phyloP scores from a whole-genome alignment of 2,888 invertebrate species.

The Uloborus plumipes region DNA sequence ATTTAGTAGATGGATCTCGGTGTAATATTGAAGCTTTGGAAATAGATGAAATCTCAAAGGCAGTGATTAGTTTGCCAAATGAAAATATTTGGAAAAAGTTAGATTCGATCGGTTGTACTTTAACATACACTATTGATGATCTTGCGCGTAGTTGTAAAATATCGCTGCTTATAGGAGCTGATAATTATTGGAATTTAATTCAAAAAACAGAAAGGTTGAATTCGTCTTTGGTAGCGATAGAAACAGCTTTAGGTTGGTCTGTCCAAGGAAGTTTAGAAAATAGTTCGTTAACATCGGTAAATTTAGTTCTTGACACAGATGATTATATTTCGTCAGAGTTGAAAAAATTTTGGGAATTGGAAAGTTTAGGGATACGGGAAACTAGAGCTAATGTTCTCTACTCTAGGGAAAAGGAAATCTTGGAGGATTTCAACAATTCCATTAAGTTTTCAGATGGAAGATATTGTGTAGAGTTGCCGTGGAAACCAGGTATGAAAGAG shows the following conservation, averaged over 20 bases:
- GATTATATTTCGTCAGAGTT: neutral
- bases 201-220: neutral
- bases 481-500: neutral
- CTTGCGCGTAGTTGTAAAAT: neutral
- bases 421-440: neutral
- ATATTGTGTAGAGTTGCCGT: neutral
- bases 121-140: neutral
- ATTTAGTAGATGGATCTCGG: neutral
- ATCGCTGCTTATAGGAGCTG: neutral
- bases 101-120: neutral
- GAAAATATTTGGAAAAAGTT: neutral
- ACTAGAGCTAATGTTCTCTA: neutral
- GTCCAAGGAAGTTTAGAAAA: neutral
- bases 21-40: neutral
- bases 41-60: neutral
- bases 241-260: neutral
- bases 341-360: neutral
- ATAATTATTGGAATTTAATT: neutral
- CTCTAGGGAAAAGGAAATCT: neutral
- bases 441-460: neutral
- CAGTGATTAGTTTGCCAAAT: neutral
- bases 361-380: neutral
- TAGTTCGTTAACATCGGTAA: neutral
- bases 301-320: neutral
- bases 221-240: conserved; percentile 6